Base-by-base conservation (phyloP, 2,797 vertebrate genomes). In the Miichthys miiuy region DNA sequence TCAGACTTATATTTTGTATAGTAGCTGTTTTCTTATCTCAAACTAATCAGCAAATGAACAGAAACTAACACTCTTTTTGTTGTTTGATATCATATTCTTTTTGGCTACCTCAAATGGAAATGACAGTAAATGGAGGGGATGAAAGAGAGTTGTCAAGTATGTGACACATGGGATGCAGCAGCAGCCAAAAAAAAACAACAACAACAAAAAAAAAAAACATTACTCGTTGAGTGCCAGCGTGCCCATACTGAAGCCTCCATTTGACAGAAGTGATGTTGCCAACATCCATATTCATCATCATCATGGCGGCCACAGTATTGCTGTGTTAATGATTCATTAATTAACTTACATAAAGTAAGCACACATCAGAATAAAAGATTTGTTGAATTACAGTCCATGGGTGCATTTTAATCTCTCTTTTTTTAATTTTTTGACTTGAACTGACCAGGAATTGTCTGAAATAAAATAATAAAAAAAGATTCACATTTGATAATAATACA, bases 91-190 rank as follows among this genome's bases (percentile, higher is more conserved):
- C 42, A 47, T 82, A 84, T 83, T 90, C 77, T 82, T 84, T 88
- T 83, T 88, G 69, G 42, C 75, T 10, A 6, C 38, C 34, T 61
- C 51, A 72, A 78, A 52, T 73, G 56, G 41, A 78, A 85, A 87
- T 79, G 77, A 87, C 85, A 76, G 82, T 81, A 86, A 88, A 89
- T 84, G 65, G 73, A 79, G 52, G 6, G 65, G 83, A 90, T 91
- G 78, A 92, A 89, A 88, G 86, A 82, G 83, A 84, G 83, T 77
- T 86, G 81, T 92, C 75, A 83, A 80, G 61, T 87, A 69, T 79
- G 72, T 88, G 89, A 93, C 89, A 92, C 85, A 86, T 81, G 78
- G 63, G 84, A 87, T 58, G 27, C 17, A 48, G 70, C 85, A 69
- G 64, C 50, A 69, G 89, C 85, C 87, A 90, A 79, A 77, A 38